Base-by-base conservation (phyloP, 2,113 vertebrate species). In the Cynocephalus volans region DNA sequence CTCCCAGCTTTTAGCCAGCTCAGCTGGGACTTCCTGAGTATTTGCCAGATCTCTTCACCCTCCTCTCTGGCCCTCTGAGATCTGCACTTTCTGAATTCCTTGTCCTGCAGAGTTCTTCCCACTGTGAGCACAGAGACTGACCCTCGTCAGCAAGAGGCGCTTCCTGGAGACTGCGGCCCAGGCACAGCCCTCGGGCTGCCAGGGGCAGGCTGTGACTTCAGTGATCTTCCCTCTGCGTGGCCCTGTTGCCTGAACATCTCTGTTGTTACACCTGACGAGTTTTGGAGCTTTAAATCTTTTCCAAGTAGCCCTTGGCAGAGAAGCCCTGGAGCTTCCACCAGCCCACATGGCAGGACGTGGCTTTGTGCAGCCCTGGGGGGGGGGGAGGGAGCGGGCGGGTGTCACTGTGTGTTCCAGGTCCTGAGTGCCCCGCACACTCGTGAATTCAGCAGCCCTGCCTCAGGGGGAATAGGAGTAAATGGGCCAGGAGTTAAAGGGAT, bases 401-500 rank as follows among this genome's bases (percentile, higher is more conserved):
- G n/a, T 4, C 45, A 14, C 15, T 2, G 64, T 0, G 4, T 7
- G 54, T 23, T 41, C 48, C 52, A 3, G 56, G 5, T 52, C 50
- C 18, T 9, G 31, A 33, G 33, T 5, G 21, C 21, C 52, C 26
- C 13, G 0, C 8, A 15, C 26, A 52, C 58, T 9, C 8, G 13
- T 33, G 52, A 12, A 3, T 23, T 5, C 18, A 19, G 48, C 67
- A 58, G 10, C 23, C 54, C 23, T 76, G 52, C 54, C 33, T 31
- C 0, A 4, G 45, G 41, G 19, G 12, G 69, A 0, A 2, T 1
- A 0, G 0, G 45, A 19, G 82, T 36, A 14, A 10, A 3, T 11
- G 8, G 60, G 33, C n/a, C 0, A 0, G 52, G 69, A 54, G 3
- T 1, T 19, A 7, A 62, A 31, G 36, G 75, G 18, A 14, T 50